A percentile compares a stretch with the other conserved stretches of the same genome.
Evolutionary conservation across 1,140 invertebrate species (phyloP).

Genomic region (Ephestia elutella): DNA sequence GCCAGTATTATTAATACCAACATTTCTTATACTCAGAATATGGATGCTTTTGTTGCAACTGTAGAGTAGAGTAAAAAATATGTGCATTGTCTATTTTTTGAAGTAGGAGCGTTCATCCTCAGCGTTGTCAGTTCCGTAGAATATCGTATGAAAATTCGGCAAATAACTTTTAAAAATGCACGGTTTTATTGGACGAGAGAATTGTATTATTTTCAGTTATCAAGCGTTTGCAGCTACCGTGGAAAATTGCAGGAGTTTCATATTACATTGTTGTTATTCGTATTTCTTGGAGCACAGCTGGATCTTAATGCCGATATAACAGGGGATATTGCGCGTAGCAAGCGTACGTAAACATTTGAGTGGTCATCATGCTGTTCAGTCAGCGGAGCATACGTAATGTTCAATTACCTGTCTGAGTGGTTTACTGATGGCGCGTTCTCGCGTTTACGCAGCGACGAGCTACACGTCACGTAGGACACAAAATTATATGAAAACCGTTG

Average conservation of each 20-base stretch:
- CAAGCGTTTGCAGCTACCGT: neutral
- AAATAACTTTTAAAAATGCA: neutral
- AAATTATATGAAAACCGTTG: too few species aligned
- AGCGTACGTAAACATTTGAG: constrained; percentile 10
- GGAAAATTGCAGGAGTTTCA: neutral
- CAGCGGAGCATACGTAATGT: neutral
- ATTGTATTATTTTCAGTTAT: neutral
- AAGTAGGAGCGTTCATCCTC: neutral
- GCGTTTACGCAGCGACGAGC: too few species aligned
- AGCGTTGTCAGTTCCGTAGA: neutral
- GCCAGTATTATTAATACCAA: too few species aligned
- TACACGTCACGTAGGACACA: too few species aligned
- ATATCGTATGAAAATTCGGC: neutral
- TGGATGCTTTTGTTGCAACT: too few species aligned
- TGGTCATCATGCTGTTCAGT: neutral
- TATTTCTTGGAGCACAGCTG: constrained; percentile 2
- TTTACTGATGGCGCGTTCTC: too few species aligned
- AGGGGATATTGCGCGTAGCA: neutral
- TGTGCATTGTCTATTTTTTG: neutral
- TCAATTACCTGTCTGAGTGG: neutral
- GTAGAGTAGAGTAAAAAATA: too few species aligned
- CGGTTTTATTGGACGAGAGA: neutral
- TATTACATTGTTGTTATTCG: neutral
- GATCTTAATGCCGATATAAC: constrained; percentile 7
- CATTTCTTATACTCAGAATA: too few species aligned